Evolutionary conservation across 1,140 invertebrate species (phyloP), one percentile per base, ranked within the genome.

Genomic region (Zaprionus nigranus): DNA sequence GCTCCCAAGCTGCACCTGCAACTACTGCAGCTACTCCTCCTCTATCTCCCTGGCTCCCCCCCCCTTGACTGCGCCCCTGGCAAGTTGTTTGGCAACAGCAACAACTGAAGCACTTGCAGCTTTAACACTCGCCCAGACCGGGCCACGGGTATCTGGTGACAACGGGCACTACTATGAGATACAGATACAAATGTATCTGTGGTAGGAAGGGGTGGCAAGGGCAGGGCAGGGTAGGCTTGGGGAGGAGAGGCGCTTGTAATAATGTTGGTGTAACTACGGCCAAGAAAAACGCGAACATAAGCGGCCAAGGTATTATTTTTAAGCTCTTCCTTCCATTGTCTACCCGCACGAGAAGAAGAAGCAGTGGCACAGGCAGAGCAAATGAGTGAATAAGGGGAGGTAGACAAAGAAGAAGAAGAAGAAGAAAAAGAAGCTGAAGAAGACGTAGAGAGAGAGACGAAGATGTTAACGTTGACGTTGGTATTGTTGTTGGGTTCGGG

Each of bases 251-350:
- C 64, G 49, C 49, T 66, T 83, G 69, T 82, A 74, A 87, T 77
- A 71, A 78, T 80, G 69, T 80, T 78, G 74, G 59, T 73, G 83
- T 80, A 87, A 82, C 82, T 85, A 86, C 58, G 80, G 73, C 72
- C 82, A 72, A 74, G 79, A 81, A 75, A 78, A 87, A 73, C 78
- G 84, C 79, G 78, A 84, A 90, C 81, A 90, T 90, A 88, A 88
- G 84, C 81, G 88, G 78, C 71, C 84, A 90, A 81, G 81, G 84
- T 88, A 90, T 90, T 88, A 88, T 88, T 90, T 90, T 84, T 90
- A 88, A 88, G 85, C 84, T 88, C 84, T 88, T 87, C 84, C 84
- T 84, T 53, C 81, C 85, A 84, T 84, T 88, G 84, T 88, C 84
- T 88, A 75, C 85, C 79, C 81, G 43, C 77, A 80, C 79, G n/a